Base-by-base conservation (phyloP, 2,888 invertebrate species). In the Stegophylla sp. region DNA sequence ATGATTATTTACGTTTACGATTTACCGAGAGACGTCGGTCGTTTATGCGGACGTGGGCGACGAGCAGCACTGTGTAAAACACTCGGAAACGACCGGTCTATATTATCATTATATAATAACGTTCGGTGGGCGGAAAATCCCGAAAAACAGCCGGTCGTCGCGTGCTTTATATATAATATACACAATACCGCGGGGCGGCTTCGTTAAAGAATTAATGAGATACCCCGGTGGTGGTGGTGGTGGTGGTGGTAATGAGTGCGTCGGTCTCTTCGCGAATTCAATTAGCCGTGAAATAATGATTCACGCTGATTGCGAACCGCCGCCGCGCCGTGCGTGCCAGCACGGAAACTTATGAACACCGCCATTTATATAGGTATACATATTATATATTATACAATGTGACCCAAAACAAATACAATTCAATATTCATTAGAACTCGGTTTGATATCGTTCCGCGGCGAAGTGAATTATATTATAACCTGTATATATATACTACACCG, bases 281-380 rank as follows among this genome's bases (percentile, higher is more conserved):
- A 51, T 69, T 51, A 51, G 5, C 51, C 34, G 51, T 69, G 51
- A 51, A 69, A 51, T 69, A 69, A 69, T 51, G 69, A 26, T 66
- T 26, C 12, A 43, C 64, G 1, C 41, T 20, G 45, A 69, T 51
- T 51, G 48, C 13, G 26, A 69, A 34, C 51, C 51, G n/a, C 51
- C 15, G 48, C 3, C 17, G n/a, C 51, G 15, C 51, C 20, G 51
- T 45, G 45, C 26, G 26, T 53, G 71, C 71, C 28, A n/a, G 20
- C n/a, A 12, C 48, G 48, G 34, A 71, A 66, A 53, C 71, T 53
- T 15, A 23, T 9, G 3, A 71, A 34, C n/a, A 5, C n/a, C 28
- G 1, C 45, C 13, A 10, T 1, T 9, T 4, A n/a, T 51, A 51
- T 15, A 13, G 48, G 17, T 10, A 48, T n/a, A 53, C 51, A 51